Base-by-base conservation (phyloP, 1,140 invertebrate genomes). In the Pteromalus puparum region DNA sequence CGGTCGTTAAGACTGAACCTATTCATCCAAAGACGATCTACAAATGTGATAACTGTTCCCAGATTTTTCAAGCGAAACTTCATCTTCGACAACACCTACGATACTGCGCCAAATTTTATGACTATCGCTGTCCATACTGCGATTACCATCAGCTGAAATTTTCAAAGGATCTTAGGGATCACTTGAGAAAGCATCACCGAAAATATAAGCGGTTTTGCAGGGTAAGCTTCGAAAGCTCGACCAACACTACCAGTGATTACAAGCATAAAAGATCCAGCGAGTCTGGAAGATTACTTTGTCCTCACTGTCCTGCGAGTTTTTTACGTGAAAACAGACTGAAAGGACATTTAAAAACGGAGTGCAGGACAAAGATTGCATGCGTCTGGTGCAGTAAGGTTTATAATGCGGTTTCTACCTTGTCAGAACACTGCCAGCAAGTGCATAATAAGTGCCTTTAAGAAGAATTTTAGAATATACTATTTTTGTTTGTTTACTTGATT, bases 331-430 rank as follows among this genome's bases (percentile, higher is more conserved):
- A 83, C 12, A 82, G 75, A 53, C 65, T 88, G 70, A 81, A 80
- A 34, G 88, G 88, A 18, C 91, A 93, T 85, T 88, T 90, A 83
- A 90, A 89, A 70, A 91, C 89, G 72, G 91, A 92, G 53, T 92
- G 91, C 79, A 88, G 90, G 18, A 88, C 2, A 67, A 79, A 21
- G 38, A 1, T 48, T 34, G 10, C 65, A 2, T 79, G 77, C 13
- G 5, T 67, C 10, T 28, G 68, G 68, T 30, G 68, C 15, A 13
- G 18, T 21, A 61, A 61, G 21, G 0, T 61, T 61, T 61, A 6
- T 42, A 42, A 42, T 6, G 6, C 38, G 38, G 1, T 42, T 7
- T 12, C 38, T 42, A 42, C 1, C 6, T 42, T 42, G 38, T 42
- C 38, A 1, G 1, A 7, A 42, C 38, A 42, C 38, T 42, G 38